A percentile compares a stretch with the other conserved stretches of the same genome.
phyloP scores from a whole-genome alignment of 1,140 invertebrate species.

The Ceratosolen fusciceps region DNA sequence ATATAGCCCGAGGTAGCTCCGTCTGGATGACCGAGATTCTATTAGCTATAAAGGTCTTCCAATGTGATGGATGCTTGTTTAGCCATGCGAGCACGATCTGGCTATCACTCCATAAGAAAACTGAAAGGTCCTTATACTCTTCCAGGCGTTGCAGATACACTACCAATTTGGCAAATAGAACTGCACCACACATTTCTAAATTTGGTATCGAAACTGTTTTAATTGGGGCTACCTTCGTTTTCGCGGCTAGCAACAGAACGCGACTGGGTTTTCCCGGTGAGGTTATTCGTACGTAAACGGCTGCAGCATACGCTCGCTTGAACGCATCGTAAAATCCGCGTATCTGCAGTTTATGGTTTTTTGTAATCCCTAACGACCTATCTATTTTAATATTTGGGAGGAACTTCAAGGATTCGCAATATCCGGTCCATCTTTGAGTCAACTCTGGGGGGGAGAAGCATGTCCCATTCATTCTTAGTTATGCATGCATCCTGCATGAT shows the following conservation, averaged over 20 bases:
- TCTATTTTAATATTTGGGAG: no score
- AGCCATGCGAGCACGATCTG: conserved; percentile 11
- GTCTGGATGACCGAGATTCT: not conserved
- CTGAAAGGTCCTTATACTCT: not conserved
- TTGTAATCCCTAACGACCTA: no score
- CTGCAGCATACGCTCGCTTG: conserved; percentile 26
- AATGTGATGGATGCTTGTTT: not conserved
- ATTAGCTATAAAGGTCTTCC: conserved; percentile 20
- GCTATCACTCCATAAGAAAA: conserved; percentile 8
- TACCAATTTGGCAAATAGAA: not conserved
- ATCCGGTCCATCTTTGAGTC: no score
- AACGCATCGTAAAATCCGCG: conserved; percentile 47
- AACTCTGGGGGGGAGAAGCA: no score
- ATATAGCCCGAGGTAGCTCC: not conserved
- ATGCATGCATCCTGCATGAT: no score
- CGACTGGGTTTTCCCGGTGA: not conserved
- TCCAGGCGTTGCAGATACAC: not conserved
- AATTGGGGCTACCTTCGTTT: conserved; percentile 29
- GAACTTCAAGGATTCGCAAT: no score
- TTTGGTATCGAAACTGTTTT: conserved; percentile 27
- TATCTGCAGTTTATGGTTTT: no score
- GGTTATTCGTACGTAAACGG: conserved; percentile 30
- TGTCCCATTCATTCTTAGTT: no score
- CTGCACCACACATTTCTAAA: conserved; percentile 27
- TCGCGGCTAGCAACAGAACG: conserved; percentile 8